Conservation (phyloP, 2,888 invertebrate genomes). For the Uropetala carovei region DNA sequence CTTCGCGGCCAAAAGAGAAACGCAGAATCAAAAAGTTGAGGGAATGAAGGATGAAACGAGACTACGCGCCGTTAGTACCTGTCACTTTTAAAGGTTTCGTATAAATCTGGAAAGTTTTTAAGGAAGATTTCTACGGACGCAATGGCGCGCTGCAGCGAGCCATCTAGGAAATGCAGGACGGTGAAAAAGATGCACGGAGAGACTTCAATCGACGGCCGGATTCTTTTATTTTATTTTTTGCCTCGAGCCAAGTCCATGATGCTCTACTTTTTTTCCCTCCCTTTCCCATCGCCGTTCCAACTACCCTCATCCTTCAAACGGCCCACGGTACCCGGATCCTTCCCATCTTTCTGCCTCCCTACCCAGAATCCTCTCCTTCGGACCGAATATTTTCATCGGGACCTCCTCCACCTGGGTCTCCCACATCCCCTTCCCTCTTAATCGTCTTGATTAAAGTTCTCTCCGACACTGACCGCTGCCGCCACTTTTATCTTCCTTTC, state of each 20-base stretch:
- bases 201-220: neutral
- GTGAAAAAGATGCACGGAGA: neutral
- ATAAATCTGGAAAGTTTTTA: slow-evolving; percentile 1
- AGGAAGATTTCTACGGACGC: neutral
- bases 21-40: neutral
- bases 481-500: neutral
- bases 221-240: too few relatives aligned
- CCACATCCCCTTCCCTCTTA: neutral
- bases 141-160: neutral
- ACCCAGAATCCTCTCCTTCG: neutral
- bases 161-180: neutral
- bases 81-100: neutral
- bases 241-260: neutral
- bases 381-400: neutral
- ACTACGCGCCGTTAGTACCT: neutral
- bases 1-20: neutral
- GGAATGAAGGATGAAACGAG: neutral
- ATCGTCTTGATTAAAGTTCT: slow-evolving; percentile 7
- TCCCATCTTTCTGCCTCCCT: neutral
- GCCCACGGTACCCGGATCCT: neutral
- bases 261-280: neutral
- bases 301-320: slow-evolving; percentile 10
- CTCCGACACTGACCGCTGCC: neutral
- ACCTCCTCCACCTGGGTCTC: neutral
- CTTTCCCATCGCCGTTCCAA: neutral